Conservation (phyloP, 2,888 invertebrate species). For the Penaeus monodon region DNA sequence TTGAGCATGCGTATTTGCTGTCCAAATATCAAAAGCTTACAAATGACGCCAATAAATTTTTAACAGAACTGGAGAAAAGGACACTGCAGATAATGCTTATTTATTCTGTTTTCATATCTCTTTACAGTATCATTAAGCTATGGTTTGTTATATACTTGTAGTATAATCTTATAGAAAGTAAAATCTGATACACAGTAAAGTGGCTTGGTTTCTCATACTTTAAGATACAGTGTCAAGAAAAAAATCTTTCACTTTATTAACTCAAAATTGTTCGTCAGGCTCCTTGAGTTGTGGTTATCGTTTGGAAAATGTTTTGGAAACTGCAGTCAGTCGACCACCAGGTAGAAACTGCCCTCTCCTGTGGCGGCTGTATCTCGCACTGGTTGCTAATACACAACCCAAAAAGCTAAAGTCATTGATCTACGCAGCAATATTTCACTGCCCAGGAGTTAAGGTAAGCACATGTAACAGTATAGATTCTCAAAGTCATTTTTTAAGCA, state of each 20-base stretch:
- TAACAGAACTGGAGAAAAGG: no score
- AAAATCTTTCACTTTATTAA: background rate
- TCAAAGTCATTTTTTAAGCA: no score
- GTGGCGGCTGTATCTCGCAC: slow-evolving; percentile 70
- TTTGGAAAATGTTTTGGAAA: slow-evolving; percentile 42
- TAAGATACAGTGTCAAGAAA: no score
- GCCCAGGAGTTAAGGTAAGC: slow-evolving; percentile 71
- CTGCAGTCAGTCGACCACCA: slow-evolving; percentile 36
- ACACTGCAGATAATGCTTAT: no score
- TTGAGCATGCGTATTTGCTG: no score
- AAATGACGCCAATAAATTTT: no score
- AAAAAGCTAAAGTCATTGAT: slow-evolving; percentile 68
- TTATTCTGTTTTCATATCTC: no score
- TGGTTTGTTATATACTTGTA: no score
- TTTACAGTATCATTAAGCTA: no score
- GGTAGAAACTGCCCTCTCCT: slow-evolving; percentile 69
- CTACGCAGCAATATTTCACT: slow-evolving; percentile 70
- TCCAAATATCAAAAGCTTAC: no score
- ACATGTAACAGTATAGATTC: background rate
- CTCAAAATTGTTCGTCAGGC: background rate
- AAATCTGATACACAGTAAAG: background rate
- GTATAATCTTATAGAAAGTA: no score
- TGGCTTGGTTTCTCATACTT: no score
- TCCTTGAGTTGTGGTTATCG: slow-evolving; percentile 43
- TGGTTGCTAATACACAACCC: slow-evolving; percentile 68